Conservation (phyloP, 2,888 invertebrate species). For the Polyommatus iphigenia region DNA sequence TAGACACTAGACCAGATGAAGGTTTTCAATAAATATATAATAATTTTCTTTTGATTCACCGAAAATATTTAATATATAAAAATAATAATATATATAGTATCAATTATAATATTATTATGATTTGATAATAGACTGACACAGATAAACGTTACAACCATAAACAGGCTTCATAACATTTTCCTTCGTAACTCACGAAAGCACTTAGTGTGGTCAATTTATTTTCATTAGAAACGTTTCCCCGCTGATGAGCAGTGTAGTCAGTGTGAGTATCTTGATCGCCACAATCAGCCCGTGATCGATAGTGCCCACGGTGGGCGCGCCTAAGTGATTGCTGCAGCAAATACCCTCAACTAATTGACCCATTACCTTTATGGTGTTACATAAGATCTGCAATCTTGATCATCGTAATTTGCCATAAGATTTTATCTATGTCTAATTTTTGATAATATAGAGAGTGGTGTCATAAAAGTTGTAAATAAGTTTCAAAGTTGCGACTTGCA, state of each 20-base stretch:
- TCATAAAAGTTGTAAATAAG: too few species aligned
- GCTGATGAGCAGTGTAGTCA: constrained; percentile 3
- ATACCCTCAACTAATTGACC: constrained; percentile 49
- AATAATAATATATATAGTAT: too few species aligned
- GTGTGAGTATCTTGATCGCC: constrained; percentile 53
- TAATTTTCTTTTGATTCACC: too few species aligned
- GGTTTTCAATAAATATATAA: too few species aligned
- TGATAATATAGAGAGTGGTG: not conserved
- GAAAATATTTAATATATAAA: too few species aligned
- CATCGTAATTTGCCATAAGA: not conserved
- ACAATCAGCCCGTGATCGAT: constrained; percentile 66
- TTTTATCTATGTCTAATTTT: constrained; percentile 30
- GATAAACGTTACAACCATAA: not conserved
- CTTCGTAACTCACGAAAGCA: not conserved
- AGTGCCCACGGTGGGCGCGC: constrained; percentile 60
- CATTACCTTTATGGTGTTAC: not conserved
- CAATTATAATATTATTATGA: too few species aligned
- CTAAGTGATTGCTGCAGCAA: constrained; percentile 78
- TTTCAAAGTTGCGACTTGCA: too few species aligned
- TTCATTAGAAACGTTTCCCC: constrained; percentile 40
- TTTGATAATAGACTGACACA: constrained; percentile 34
- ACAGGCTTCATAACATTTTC: constrained; percentile 12
- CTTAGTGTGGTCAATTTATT: constrained; percentile 22
- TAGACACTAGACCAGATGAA: too few species aligned
- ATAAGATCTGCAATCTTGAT: constrained; percentile 42